Base-by-base conservation (phyloP, 2,113 vertebrate genomes). In the Apistogramma diplotaenia region DNA sequence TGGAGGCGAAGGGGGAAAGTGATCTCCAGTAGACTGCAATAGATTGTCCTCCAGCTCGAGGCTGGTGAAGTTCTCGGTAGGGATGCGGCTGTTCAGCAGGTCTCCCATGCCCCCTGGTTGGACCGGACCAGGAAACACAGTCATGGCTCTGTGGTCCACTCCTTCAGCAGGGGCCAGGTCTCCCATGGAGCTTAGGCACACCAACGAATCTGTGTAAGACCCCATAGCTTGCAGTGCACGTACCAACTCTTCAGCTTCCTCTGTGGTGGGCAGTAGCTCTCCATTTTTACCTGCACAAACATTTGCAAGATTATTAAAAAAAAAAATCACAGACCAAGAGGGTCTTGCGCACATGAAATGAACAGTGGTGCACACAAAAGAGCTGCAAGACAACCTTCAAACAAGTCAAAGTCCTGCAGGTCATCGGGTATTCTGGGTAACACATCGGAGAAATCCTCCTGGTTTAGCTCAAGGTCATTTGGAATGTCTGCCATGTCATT, bases 401-500 rank as follows among this genome's bases (percentile, higher is more conserved):
- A 99, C 85, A 99, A 96, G 96, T 99, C 98, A 90, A 99, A 99
- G 93, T 98, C 98, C 92, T 97, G 98, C 90, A 99, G 95, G 93
- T 99, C 98, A 76, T 99, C 98, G 0, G 98, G 96, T 83, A 99
- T 95, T 93, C 98, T 93, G 0, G 98, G 98, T 83, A 99, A 94
- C 88, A 99, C 98, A 2, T 99, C 98, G 1, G 98, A 97, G 83
- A 99, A 99, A 91, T 99, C 98, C 90, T 99, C 98, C 93, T 99
- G 98, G 95, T 99, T 99, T 78, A 99, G 94, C 94, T 99, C 98
- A 59, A 99, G 95, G 93, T 99, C 98, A 23, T 99, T 97, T 93
- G 98, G 98, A 98, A 99, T 99, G 97, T 99, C 98, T 90, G 97
- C 96, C 91, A 99, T 99, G 92, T 99, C 98, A 49, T 96, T 97